Base-by-base conservation (phyloP, 2,888 invertebrate species). In the Microchrysa polita region DNA sequence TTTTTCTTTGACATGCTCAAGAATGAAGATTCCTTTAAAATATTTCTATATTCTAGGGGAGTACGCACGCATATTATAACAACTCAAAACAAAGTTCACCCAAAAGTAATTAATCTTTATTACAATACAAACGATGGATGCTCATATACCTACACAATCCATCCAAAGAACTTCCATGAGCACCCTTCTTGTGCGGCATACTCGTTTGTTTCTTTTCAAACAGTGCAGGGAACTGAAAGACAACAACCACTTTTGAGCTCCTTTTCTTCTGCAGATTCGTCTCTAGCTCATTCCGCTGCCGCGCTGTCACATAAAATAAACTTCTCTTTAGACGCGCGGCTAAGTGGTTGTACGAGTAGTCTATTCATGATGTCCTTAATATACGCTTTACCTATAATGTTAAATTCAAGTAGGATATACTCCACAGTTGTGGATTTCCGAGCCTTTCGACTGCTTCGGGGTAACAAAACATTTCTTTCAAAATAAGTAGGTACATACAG, bases 101-200 rank as follows among this genome's bases (percentile, higher is more conserved):
- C 48, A 48, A 48, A n/a, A 48, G 48, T 48, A 12, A 48, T 48
- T 48, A 48, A 48, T 48, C 48, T 48, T 48, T 48, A 48, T 48
- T 48, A 48, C 48, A 48, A 12, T 12, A 48, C 5, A 48, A 34
- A 12, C 16, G 48, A 48, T 12, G 2, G 48, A n/a, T 48, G 48
- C 48, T 48, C 48, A 48, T 48, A 42, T 12, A 12, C 12, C 12
- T 42, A 42, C 42, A 12, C 27, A 34, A 34, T 48, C 16, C 48
- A n/a, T 48, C 16, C 16, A 12, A 48, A 48, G 48, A 48, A 48
- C 48, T 48, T 48, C 16, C 16, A 48, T n/a, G 27, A 48, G 12
- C 48, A n/a, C 12, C 16, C 48, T 48, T n/a, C 48, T 12, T n/a
- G n/a, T n/a, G n/a, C 48, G 12, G 14, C 48, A n/a, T 48, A n/a